Conservation (phyloP, 2,113 vertebrate genomes). For the Alethe castanea region DNA sequence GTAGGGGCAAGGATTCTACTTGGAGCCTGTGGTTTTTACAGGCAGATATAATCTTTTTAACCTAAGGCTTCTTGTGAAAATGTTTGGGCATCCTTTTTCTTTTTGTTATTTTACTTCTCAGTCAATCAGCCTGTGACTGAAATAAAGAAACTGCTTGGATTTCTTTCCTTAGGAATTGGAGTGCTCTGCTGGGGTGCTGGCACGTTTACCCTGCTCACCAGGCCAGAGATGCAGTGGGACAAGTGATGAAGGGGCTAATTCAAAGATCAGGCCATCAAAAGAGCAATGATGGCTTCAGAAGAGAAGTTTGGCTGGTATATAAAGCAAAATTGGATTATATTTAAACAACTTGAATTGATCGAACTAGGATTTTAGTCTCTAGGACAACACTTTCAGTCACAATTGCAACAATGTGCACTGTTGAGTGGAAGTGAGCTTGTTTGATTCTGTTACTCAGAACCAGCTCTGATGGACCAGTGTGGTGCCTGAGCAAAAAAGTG, state of each 20-base stretch:
- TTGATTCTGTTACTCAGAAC: neutral
- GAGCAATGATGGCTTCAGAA: neutral
- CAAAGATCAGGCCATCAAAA: neutral
- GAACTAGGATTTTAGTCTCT: neutral
- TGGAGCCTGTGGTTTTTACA: neutral
- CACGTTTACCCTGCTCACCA: neutral
- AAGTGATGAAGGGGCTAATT: neutral
- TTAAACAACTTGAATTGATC: constrained; percentile 21
- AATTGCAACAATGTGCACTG: neutral
- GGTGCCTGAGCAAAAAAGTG: neutral
- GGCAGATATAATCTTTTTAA: neutral
- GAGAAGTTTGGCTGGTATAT: neutral
- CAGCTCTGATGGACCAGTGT: neutral
- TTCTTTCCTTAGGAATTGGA: neutral
- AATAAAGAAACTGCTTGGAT: neutral
- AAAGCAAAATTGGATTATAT: constrained; percentile 10
- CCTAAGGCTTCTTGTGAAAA: neutral
- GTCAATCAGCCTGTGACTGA: neutral
- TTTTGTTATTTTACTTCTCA: neutral
- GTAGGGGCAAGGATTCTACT: neutral
- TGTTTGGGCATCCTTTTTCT: neutral
- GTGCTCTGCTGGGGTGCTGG: neutral
- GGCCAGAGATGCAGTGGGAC: neutral
- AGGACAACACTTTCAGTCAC: neutral
- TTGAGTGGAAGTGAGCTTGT: constrained; percentile 11